Percentiles rank a stretch among this genome's conserved stretches.
Conservation (phyloP, 2,888 invertebrate species). For the Scaptomyza reducta region DNA sequence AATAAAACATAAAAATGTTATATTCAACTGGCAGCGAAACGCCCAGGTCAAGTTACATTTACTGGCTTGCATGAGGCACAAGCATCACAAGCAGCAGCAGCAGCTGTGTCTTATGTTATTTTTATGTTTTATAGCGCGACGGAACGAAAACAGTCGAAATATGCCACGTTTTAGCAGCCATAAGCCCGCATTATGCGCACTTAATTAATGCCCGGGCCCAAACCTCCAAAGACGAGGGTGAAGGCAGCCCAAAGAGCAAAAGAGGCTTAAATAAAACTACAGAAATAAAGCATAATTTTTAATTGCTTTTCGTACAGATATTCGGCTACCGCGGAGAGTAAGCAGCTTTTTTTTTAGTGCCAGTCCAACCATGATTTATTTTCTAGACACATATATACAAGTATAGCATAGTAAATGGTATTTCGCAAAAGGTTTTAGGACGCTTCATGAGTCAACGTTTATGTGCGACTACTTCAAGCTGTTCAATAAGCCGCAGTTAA, state of each 20-base stretch:
- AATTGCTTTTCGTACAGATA: constrained; percentile 66
- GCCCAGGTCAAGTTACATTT: constrained; percentile 53
- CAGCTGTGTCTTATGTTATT: constrained; percentile 23
- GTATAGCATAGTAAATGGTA: constrained; percentile 6
- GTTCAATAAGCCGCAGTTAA: constrained; percentile 14
- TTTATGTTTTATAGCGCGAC: constrained; percentile 40
- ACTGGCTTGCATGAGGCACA: constrained; percentile 24
- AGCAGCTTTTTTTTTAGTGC: constrained; percentile 53
- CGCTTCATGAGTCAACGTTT: constrained; percentile 49
- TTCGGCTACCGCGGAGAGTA: constrained; percentile 50
- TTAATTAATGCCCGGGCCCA: constrained; percentile 68
- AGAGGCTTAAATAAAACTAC: constrained; percentile 29
- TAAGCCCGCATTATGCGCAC: constrained; percentile 80
- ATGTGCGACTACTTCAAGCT: constrained; percentile 9
- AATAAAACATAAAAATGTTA: constrained; percentile 9
- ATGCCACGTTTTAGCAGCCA: constrained; percentile 75
- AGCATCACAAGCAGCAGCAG: constrained; percentile 9
- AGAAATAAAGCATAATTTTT: constrained; percentile 72
- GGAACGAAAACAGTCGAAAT: constrained; percentile 52
- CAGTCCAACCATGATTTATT: constrained; percentile 43
- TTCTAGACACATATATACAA: constrained; percentile 20
- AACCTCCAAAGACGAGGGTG: constrained; percentile 38
- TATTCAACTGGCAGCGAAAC: constrained; percentile 45
- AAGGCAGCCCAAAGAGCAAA: constrained; percentile 30
- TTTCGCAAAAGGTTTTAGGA: constrained; percentile 3